A percentile compares a stretch with the other conserved stretches of the same genome.
phyloP scores from a whole-genome alignment of 2,113 vertebrate genomes.

The Sinocyclocheilus anophthalmus region DNA sequence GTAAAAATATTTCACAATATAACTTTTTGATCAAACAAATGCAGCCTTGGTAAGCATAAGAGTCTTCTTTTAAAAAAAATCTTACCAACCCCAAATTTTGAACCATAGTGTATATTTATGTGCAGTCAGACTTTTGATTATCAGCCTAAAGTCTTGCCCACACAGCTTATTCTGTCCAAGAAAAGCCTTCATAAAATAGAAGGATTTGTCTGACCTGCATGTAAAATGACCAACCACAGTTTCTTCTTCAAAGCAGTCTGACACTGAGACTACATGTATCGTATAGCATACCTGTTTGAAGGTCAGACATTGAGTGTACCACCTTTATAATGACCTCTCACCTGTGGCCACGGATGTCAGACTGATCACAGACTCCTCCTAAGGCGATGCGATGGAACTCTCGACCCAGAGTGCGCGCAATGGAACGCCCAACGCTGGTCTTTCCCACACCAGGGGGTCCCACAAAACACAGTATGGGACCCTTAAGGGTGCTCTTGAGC shows the following conservation, averaged over 20 bases:
- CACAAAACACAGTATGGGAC: constrained; percentile 96
- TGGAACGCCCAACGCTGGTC: constrained; percentile 94
- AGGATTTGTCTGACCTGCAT: neutral
- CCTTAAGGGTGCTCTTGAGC: constrained; percentile 90
- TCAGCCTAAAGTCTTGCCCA: neutral
- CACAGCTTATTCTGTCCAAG: neutral
- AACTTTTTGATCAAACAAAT: neutral
- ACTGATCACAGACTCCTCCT: constrained; percentile 95
- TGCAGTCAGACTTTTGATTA: neutral
- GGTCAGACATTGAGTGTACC: neutral
- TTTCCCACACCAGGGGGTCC: constrained; percentile 97
- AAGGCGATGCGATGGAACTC: constrained; percentile 96
- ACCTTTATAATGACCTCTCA: constrained; percentile 53
- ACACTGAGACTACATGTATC: neutral
- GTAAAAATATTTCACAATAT: neutral
- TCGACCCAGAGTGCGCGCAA: constrained; percentile 91
- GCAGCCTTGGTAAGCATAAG: neutral
- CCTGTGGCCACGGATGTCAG: constrained; percentile 97
- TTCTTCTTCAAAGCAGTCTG: constrained; percentile 8
- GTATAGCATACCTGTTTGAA: neutral
- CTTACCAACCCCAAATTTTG: neutral
- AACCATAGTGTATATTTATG: neutral
- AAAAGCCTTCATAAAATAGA: neutral
- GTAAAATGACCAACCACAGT: neutral
- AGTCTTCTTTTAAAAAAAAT: neutral